Conservation (phyloP, 2,113 vertebrate genomes). For the Fregata magnificens region DNA sequence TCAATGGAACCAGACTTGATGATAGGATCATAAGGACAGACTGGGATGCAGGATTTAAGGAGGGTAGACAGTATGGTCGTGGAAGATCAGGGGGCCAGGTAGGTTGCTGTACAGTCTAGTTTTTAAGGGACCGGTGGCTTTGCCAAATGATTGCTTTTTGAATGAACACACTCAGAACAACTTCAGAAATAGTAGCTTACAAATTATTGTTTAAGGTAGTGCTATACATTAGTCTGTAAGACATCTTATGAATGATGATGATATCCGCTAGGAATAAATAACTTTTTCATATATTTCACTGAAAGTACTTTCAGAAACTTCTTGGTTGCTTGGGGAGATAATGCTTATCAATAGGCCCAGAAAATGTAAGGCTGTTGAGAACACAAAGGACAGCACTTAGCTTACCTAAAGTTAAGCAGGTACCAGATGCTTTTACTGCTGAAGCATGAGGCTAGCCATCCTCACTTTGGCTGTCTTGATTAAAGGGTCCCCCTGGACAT, state of each 20-base stretch:
- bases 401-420: not conserved
- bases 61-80: constrained; percentile 86
- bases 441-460: not conserved
- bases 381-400: not conserved
- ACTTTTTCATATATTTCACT: not conserved
- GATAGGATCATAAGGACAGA: constrained; percentile 90
- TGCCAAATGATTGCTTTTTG: not conserved
- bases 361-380: not conserved
- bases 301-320: not conserved
- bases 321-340: not conserved
- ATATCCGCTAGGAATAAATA: not conserved
- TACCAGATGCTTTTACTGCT: not conserved
- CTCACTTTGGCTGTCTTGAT: not conserved
- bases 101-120: not conserved
- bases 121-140: not conserved
- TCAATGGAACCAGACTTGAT: constrained; percentile 86
- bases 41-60: constrained; percentile 89
- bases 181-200: not conserved
- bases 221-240: not conserved
- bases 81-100: constrained; percentile 90
- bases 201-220: not conserved
- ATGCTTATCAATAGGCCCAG: not conserved
- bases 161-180: not conserved
- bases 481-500: not conserved
- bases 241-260: not conserved